Conservation (phyloP, 1,140 invertebrate species). For the Drosophila persimilis region DNA sequence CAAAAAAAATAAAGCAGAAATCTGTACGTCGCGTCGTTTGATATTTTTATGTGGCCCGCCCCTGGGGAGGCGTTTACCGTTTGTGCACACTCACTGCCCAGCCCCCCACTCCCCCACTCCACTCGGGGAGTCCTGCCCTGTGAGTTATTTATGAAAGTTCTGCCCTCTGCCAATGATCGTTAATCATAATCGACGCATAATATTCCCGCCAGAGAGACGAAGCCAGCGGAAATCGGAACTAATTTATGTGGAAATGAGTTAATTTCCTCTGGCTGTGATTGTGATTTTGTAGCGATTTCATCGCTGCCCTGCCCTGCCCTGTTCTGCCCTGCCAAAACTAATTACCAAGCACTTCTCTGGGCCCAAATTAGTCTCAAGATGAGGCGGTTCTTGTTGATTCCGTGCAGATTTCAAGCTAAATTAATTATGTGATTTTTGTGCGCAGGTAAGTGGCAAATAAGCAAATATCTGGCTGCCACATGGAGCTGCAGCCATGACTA, state of each 20-base stretch:
- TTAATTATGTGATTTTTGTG: slow-evolving; percentile 61
- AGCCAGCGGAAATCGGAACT: slow-evolving; percentile 64
- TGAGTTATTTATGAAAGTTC: slow-evolving; percentile 51
- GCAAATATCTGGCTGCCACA: slow-evolving; percentile 1
- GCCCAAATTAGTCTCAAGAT: slow-evolving; percentile 45
- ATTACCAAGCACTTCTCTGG: slow-evolving; percentile 68
- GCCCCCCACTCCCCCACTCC: background rate
- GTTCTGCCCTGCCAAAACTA: slow-evolving; percentile 42
- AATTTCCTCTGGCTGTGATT: slow-evolving; percentile 77
- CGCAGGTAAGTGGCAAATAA: slow-evolving; percentile 47
- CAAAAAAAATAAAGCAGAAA: slow-evolving; percentile 24
- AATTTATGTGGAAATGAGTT: slow-evolving; percentile 81
- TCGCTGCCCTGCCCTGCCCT: slow-evolving; percentile 36
- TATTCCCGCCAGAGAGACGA: slow-evolving; percentile 48
- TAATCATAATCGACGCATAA: slow-evolving; percentile 81
- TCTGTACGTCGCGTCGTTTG: slow-evolving; percentile 21
- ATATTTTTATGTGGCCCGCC: slow-evolving; percentile 44
- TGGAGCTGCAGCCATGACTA: slow-evolving; percentile 5
- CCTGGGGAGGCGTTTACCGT: slow-evolving; percentile 35
- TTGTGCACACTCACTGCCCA: slow-evolving; percentile 57
- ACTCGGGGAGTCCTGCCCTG: background rate
- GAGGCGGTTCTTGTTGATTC: slow-evolving; percentile 15
- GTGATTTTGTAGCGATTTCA: slow-evolving; percentile 80
- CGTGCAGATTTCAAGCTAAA: slow-evolving; percentile 57
- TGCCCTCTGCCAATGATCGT: slow-evolving; percentile 64